phyloP scores from a whole-genome alignment of 2,113 vertebrate genomes.

The Clinocottus analis region DNA sequence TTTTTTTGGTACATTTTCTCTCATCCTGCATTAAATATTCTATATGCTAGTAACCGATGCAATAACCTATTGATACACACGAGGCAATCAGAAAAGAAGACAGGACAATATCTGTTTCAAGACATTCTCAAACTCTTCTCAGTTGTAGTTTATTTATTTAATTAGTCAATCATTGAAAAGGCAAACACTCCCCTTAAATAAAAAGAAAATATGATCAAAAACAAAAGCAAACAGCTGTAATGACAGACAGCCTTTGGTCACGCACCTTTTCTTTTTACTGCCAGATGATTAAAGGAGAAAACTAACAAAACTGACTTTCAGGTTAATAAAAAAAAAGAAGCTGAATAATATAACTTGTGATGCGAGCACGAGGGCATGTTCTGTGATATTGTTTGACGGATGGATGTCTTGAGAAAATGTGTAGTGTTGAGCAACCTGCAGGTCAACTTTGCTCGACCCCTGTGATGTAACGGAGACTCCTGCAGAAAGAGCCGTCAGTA shows the following conservation, averaged over 20 bases:
- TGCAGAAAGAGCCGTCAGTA: no score
- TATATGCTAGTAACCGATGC: background rate
- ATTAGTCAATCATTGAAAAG: slow-evolving; percentile 70
- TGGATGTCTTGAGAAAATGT: background rate
- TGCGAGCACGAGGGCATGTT: background rate
- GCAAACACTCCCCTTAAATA: slow-evolving; percentile 65
- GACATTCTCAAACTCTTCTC: slow-evolving; percentile 65
- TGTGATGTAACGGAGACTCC: background rate
- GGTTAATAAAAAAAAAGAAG: background rate
- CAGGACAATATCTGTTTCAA: slow-evolving; percentile 37
- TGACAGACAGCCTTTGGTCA: slow-evolving; percentile 48
- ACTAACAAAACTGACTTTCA: slow-evolving; percentile 24
- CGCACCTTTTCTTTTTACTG: slow-evolving; percentile 16
- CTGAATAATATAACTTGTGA: background rate
- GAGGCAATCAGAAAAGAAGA: slow-evolving; percentile 15
- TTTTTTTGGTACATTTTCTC: background rate
- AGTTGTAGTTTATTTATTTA: slow-evolving; percentile 74
- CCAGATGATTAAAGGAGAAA: slow-evolving; percentile 5
- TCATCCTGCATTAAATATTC: background rate
- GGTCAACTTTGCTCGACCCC: slow-evolving; percentile 11
- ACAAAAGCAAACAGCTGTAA: slow-evolving; percentile 34
- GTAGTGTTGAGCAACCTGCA: background rate
- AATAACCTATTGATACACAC: background rate
- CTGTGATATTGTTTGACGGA: background rate
- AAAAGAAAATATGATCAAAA: slow-evolving; percentile 41